Conservation (phyloP, 2,113 vertebrate genomes). For the Zosterops borbonicus region DNA sequence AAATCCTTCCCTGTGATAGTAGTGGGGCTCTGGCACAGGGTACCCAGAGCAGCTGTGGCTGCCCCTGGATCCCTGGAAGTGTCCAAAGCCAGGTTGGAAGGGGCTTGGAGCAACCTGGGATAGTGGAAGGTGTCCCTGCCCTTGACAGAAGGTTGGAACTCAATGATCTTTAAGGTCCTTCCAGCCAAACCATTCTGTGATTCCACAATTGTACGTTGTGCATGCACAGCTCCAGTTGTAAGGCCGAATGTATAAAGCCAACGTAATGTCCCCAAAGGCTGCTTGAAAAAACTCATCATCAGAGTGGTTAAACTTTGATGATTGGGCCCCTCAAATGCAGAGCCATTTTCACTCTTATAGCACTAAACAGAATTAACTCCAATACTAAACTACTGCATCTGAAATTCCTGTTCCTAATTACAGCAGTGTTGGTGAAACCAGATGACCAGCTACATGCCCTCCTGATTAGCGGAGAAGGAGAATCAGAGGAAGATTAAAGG, state of each 20-base stretch:
- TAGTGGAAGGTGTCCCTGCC: accelerated
- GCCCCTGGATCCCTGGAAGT: neutral
- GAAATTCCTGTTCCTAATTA: neutral
- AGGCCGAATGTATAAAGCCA: neutral
- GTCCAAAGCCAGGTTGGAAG: accelerated
- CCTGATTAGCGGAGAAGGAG: neutral
- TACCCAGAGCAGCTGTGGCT: neutral
- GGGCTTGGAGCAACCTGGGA: neutral
- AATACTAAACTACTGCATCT: neutral
- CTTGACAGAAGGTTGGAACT: accelerated
- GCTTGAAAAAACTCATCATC: neutral
- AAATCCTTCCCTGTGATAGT: neutral
- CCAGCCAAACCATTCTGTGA: neutral
- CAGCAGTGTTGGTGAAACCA: neutral
- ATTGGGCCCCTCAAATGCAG: neutral
- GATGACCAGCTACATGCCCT: neutral
- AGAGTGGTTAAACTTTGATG: neutral
- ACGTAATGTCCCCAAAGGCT: neutral
- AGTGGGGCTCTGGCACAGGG: accelerated
- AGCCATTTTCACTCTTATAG: neutral
- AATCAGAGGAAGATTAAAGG: neutral
- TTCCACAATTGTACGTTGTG: neutral
- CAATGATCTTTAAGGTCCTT: neutral
- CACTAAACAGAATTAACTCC: neutral
- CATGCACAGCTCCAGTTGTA: neutral